A percentile compares a stretch with the other conserved stretches of the same genome.
phyloP scores from a whole-genome alignment of 1,140 invertebrate genomes.

The Anadara kagoshimensis region DNA sequence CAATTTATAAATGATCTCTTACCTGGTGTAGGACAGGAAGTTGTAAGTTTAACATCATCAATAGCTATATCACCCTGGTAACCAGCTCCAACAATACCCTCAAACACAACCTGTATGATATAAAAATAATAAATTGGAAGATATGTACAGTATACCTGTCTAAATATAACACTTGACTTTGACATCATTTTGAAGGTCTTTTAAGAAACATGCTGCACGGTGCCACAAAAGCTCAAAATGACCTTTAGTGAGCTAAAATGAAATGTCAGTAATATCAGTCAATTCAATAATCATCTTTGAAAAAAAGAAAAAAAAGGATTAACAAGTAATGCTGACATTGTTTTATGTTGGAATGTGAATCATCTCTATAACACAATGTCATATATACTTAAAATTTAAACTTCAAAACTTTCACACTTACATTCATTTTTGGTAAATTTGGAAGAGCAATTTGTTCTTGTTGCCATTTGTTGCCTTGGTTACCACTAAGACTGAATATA shows the following conservation, averaged over 20 bases:
- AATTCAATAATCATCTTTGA: too few relatives aligned
- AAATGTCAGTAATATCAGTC: too few relatives aligned
- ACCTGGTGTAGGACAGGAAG: conserved; percentile 59
- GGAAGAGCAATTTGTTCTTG: conserved; percentile 45
- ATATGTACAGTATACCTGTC: not conserved
- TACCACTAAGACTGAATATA: conserved; percentile 57
- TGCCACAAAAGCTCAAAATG: too few relatives aligned
- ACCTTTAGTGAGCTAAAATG: too few relatives aligned
- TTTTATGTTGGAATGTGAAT: too few relatives aligned
- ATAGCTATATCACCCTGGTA: conserved; percentile 60
- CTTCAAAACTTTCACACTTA: conserved; percentile 7
- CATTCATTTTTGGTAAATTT: conserved; percentile 1
- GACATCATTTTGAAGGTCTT: too few relatives aligned
- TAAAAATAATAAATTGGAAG: not conserved
- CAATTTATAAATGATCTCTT: too few relatives aligned
- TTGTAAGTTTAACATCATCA: conserved; percentile 58
- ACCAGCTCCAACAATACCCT: conserved; percentile 58
- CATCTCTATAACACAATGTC: too few relatives aligned
- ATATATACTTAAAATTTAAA: not conserved
- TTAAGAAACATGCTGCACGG: too few relatives aligned
- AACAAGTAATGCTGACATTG: too few relatives aligned
- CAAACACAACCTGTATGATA: conserved; percentile 58
- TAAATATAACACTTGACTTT: too few relatives aligned
- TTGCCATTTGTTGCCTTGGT: conserved; percentile 60
- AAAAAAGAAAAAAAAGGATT: too few relatives aligned